Evolutionary conservation across 2,113 vertebrate genomes (phyloP).

Genomic region (Dipodomys ordii): DNA sequence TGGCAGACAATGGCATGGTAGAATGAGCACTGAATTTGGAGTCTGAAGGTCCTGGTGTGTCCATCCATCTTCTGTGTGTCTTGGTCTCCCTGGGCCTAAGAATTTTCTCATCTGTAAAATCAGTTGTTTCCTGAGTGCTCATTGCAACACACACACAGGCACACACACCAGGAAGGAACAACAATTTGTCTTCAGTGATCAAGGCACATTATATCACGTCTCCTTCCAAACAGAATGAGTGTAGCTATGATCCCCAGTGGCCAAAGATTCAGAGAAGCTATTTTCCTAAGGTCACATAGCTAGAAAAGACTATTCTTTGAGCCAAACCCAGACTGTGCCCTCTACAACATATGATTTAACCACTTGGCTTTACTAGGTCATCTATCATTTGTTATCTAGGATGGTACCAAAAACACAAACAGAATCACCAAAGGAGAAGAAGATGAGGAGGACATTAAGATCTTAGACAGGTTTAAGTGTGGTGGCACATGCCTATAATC

Average conservation of each 20-base stretch:
- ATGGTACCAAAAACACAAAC: background rate
- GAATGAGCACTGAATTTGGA: background rate
- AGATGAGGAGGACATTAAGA: background rate
- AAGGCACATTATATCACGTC: background rate
- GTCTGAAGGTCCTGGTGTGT: background rate
- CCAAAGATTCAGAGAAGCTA: background rate
- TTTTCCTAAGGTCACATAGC: background rate
- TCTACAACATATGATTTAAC: background rate
- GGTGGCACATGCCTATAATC: no score
- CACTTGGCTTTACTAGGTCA: background rate
- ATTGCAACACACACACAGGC: background rate
- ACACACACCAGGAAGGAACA: background rate
- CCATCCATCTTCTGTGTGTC: background rate
- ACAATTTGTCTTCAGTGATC: background rate
- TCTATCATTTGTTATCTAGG: background rate
- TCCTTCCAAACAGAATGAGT: background rate
- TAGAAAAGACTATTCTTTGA: background rate
- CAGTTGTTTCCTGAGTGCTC: background rate
- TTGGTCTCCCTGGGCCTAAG: background rate
- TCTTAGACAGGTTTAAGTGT: background rate
- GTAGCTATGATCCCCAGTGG: background rate
- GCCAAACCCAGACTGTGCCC: background rate
- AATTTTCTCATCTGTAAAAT: background rate
- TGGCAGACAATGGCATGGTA: background rate
- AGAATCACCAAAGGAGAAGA: background rate